phyloP scores from a whole-genome alignment of 1,140 invertebrate species.

The Cydia strobilella region DNA sequence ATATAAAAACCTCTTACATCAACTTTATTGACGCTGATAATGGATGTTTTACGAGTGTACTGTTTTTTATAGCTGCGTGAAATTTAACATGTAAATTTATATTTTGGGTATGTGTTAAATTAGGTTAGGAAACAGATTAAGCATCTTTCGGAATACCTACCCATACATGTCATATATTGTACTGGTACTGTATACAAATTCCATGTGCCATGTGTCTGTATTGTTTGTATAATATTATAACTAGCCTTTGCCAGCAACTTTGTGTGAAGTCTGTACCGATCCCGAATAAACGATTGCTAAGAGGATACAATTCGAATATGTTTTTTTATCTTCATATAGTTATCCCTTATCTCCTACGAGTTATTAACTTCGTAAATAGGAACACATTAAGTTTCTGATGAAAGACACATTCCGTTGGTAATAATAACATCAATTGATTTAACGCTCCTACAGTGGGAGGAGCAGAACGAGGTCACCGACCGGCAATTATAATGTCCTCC shows the following conservation, averaged over 20 bases:
- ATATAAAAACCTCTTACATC: slow-evolving; percentile 27
- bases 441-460: slow-evolving; percentile 76
- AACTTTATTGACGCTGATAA: slow-evolving; percentile 28
- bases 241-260: too few relatives aligned
- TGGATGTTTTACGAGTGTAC: slow-evolving; percentile 25
- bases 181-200: too few relatives aligned
- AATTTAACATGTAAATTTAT: slow-evolving; percentile 6
- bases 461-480: slow-evolving; percentile 74
- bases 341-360: too few relatives aligned
- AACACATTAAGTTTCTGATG: slow-evolving; percentile 55
- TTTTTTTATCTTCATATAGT: too few relatives aligned
- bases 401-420: slow-evolving; percentile 73
- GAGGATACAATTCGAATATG: too few relatives aligned
- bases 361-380: too few relatives aligned
- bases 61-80: slow-evolving; percentile 9
- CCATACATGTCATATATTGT: too few relatives aligned
- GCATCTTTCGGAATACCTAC: too few relatives aligned
- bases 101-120: slow-evolving; percentile 4
- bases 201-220: too few relatives aligned
- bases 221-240: too few relatives aligned
- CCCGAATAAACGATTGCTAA: too few relatives aligned
- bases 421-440: slow-evolving; percentile 80
- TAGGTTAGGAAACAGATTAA: neutral
- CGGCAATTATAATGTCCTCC: slow-evolving; percentile 70
- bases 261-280: too few relatives aligned